phyloP scores from a whole-genome alignment of 35 echinoderm and acorn worm species.

The Apostichopus californicus region DNA sequence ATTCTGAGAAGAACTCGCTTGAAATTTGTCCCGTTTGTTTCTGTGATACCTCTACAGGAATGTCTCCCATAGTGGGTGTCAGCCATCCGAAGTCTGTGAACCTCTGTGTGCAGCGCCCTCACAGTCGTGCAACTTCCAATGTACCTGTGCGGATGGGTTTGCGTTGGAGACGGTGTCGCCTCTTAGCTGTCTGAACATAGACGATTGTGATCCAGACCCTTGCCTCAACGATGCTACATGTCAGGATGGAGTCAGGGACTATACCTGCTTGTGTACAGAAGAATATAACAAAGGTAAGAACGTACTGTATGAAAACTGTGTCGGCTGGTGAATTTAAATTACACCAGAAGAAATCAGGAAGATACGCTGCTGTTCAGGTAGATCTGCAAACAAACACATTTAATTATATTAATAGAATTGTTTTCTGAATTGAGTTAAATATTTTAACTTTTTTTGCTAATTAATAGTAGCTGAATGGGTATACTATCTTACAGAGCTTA shows the following conservation, averaged over 20 bases:
- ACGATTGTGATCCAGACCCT: slow-evolving; percentile 82
- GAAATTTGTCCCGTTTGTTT: neutral
- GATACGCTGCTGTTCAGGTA: too few relatives aligned
- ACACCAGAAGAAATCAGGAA: too few relatives aligned
- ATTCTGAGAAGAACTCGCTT: neutral
- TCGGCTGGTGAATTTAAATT: too few relatives aligned
- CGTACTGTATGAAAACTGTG: too few relatives aligned
- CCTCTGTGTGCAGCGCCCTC: slow-evolving; percentile 74
- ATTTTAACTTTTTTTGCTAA: too few relatives aligned
- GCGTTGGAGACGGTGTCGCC: slow-evolving; percentile 42
- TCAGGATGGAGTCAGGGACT: slow-evolving; percentile 89
- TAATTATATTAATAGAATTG: too few relatives aligned
- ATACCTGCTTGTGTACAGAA: slow-evolving; percentile 86
- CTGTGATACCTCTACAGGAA: slow-evolving; percentile 61
- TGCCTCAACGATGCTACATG: slow-evolving; percentile 96
- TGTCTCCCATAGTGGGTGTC: slow-evolving; percentile 84
- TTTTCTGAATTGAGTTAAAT: too few relatives aligned
- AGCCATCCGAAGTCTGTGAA: slow-evolving; percentile 83
- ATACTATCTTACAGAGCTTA: too few relatives aligned
- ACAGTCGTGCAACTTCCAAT: slow-evolving; percentile 87
- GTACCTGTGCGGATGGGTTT: slow-evolving; percentile 87
- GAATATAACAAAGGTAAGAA: slow-evolving; percentile 93
- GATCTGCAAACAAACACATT: too few relatives aligned
- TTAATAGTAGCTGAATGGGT: too few relatives aligned
- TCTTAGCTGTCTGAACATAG: slow-evolving; percentile 80